phyloP scores from a whole-genome alignment of 2,888 invertebrate genomes.

The Amphipyra tragopoginis region DNA sequence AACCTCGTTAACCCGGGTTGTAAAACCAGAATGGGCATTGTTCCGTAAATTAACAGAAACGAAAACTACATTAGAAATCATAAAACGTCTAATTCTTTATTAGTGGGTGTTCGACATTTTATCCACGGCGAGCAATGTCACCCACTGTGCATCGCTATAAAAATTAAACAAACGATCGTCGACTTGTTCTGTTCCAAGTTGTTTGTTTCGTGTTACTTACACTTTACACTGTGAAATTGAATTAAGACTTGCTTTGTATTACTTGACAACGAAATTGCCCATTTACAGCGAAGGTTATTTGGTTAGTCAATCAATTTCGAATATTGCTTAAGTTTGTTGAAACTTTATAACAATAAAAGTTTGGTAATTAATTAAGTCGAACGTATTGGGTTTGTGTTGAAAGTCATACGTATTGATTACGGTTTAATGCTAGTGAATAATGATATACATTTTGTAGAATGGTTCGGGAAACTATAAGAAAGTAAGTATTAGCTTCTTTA shows the following conservation, averaged over 20 bases:
- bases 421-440: conserved; percentile 2
- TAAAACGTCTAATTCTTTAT: conserved; percentile 71
- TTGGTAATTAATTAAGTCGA: conserved; percentile 46
- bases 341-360: conserved; percentile 40
- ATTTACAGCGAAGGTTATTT: conserved; percentile 35
- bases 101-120: conserved; percentile 60
- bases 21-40: conserved; percentile 62
- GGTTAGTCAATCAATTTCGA: conserved; percentile 49
- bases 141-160: conserved; percentile 38
- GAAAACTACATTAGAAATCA: conserved; percentile 66
- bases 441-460: not conserved
- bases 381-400: conserved; percentile 30
- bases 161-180: conserved; percentile 43
- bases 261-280: conserved; percentile 47
- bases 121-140: conserved; percentile 25
- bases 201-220: conserved; percentile 50
- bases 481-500: not conserved
- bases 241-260: conserved; percentile 54
- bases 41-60: conserved; percentile 70
- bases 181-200: conserved; percentile 44
- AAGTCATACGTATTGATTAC: conserved; percentile 21
- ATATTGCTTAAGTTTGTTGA: conserved; percentile 48
- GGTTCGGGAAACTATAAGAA: not conserved
- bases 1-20: conserved; percentile 49
- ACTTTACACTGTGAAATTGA: conserved; percentile 59